These are phyloP conservation scores for Blennius ocellaris DNA, from an alignment of 2,113 vertebrate genomes.

Conservation along the genomic window DNA sequence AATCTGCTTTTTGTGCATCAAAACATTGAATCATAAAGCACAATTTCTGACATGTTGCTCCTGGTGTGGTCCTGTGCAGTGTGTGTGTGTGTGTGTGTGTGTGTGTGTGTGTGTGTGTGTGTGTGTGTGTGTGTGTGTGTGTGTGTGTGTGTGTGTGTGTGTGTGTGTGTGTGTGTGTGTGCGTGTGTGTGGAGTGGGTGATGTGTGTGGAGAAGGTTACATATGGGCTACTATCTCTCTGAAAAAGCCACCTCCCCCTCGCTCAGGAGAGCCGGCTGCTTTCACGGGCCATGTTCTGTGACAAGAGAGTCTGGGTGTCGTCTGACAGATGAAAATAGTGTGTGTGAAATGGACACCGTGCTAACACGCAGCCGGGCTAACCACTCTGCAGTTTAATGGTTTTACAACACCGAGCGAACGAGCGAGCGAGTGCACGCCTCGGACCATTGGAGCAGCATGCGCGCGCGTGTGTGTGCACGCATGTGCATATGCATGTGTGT, in stretches of 20 bases:
- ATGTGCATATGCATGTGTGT: background rate
- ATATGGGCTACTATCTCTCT: constrained; percentile 9
- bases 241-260: background rate
- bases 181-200: no score
- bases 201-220: constrained; percentile 41
- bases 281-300: constrained; percentile 61
- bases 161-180: constrained; percentile 6
- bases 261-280: constrained; percentile 4
- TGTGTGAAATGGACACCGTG: constrained; percentile 75
- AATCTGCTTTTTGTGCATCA: no score
- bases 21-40: no score
- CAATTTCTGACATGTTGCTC: no score
- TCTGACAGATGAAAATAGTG: constrained; percentile 82
- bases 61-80: no score
- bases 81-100: no score
- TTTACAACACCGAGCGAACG: constrained; percentile 55
- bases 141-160: background rate
- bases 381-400: constrained; percentile 72
- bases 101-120: no score
- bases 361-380: constrained; percentile 67
- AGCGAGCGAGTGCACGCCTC: background rate
- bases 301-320: constrained; percentile 67
- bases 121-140: background rate
- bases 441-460: background rate
- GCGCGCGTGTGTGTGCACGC: no score